Evolutionary conservation across 2,113 vertebrate genomes (phyloP).

Genomic region (Sigmodon hispidus): DNA sequence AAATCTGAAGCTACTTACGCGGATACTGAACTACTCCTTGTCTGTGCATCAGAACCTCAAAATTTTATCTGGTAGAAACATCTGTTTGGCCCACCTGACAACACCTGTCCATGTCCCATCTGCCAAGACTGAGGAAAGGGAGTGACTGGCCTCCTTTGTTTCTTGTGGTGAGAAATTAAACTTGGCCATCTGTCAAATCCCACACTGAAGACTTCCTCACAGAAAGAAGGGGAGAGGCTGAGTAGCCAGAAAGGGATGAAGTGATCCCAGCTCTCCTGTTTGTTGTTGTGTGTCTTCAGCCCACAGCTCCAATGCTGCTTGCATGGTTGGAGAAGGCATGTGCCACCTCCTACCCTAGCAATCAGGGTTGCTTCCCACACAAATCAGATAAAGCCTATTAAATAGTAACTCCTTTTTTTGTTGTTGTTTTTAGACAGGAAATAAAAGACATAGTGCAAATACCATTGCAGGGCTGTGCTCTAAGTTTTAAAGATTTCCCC

Average conservation of each 20-base stretch:
- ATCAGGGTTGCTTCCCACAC: neutral
- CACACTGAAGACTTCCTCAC: neutral
- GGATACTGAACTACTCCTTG: neutral
- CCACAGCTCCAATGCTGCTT: fast-evolving
- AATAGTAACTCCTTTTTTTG: neutral
- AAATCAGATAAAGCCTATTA: neutral
- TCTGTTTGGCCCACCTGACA: neutral
- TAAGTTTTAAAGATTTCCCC: neutral
- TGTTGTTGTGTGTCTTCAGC: neutral
- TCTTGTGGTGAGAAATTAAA: neutral
- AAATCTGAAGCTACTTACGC: neutral
- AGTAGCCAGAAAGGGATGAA: neutral
- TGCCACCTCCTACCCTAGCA: fast-evolving
- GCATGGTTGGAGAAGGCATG: neutral
- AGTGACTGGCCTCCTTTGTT: neutral
- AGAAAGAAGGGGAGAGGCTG: neutral
- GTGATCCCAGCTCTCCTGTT: neutral
- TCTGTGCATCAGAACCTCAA: neutral
- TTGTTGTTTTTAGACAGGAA: neutral
- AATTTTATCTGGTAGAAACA: neutral
- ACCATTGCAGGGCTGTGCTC: neutral
- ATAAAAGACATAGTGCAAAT: neutral
- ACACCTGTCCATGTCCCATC: neutral
- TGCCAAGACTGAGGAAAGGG: neutral
- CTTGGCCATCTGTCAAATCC: constrained; percentile 3